Base-by-base conservation (phyloP, 64 coral and sea anemone species). In the Cladopsammia gracilis region DNA sequence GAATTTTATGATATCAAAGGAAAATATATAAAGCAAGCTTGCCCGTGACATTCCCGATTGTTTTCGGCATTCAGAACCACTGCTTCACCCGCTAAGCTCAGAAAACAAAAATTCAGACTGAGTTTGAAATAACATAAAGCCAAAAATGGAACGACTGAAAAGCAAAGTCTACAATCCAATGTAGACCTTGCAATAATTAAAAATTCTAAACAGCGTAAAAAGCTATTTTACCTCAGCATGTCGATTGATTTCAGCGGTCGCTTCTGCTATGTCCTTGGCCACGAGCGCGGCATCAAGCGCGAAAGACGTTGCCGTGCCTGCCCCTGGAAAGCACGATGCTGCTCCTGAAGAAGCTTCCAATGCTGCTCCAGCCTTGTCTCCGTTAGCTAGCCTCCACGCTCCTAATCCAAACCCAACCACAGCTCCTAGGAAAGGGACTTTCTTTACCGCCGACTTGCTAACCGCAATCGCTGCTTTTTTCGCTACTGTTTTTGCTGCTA, bases 331-430 rank as follows among this genome's bases (percentile, higher is more conserved):
- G 23, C 81, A 85, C 14, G 81, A 57, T 42, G 57, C 81, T 12
- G 81, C 81, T 14, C 81, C 81, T 11, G 81, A 85, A n/a, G 57
- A n/a, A 49, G 61, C 81, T 43, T 85, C 81, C 54, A 85, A 34
- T 18, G 51, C 81, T 42, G 81, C 81, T 20, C 81, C 81, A 2
- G 59, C 64, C 4, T n/a, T 3, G 45, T 85, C 81, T 7, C 81
- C 81, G 3, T 66, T 11, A 26, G 51, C 57, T 15, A 4, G 44
- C 57, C 81, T 61, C 81, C 81, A 85, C 1, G 45, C 59, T 24
- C 81, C 81, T 59, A 85, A 85, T 57, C 57, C 81, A 6, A 47
- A 9, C 5, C 81, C 81, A 4, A 85, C 58, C 20, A 43, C 81
- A 11, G 64, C 24, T 15, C 81, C 54, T 62, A 85, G 25, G 26